Base-by-base conservation (phyloP, 2,113 vertebrate genomes). In the Petrocephalus microphthalmus region DNA sequence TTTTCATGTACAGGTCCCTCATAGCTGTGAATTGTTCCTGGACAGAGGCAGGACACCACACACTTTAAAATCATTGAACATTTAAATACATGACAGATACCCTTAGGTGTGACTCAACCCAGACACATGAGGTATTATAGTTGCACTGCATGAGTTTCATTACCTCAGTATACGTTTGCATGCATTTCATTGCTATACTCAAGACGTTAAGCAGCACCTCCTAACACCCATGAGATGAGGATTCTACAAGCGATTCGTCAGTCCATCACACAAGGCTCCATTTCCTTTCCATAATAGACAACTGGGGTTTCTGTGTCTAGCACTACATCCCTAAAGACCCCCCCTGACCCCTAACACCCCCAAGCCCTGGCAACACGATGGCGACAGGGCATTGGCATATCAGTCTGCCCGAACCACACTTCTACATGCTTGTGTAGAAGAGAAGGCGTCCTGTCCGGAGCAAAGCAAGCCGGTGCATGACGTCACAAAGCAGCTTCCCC, bases 1-100 rank as follows among this genome's bases (percentile, higher is more conserved):
- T 97, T 94, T 97, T 97, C 96, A 97, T 97, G 91, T 97, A 97
- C 86, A 97, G 96, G 93, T 97, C 96, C 90, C 96, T 95, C 96
- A 97, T 97, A 0, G 96, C 96, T 90, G 96, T 97, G 89, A 97
- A 97, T 53, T 97, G 96, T 90, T 97, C 96, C 96, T 97, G 89
- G 60, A 87, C 22, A 60, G 53, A 67, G 60, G 17, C 22, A 85
- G 49, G n/a, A 33, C 84, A 84, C 17, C 74, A 47, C 81, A 83
- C 71, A 74, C 15, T 19, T 74, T 74, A 74, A 74, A 74, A 74
- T 74, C 13, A 54, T 3, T 54, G 13, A 54, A 15, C 5, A 42
- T 19, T 33, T 47, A 37, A 4, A 56, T 83, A 15, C 42, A 86
- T 45, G 25, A 6, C 47, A 49, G 47, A 42, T 52, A 29, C 25